Percentiles rank a stretch among this genome's conserved stretches.
Conservation (phyloP, 2,888 invertebrate genomes). For the Urechis unicinctus region DNA sequence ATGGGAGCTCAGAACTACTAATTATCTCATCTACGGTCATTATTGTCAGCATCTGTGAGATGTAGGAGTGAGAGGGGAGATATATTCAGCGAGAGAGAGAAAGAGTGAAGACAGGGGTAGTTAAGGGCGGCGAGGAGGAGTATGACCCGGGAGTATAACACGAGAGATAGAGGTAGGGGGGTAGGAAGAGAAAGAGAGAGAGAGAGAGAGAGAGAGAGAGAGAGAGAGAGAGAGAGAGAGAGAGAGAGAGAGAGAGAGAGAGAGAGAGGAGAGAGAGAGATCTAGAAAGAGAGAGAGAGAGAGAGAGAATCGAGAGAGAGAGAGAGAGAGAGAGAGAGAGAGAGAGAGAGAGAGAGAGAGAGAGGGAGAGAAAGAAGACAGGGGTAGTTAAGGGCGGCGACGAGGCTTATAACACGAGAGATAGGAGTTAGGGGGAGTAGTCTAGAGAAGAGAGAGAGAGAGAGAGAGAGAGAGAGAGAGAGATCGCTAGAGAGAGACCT, state of each 20-base stretch:
- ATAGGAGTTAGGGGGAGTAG: not conserved
- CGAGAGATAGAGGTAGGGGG: conserved; percentile 2
- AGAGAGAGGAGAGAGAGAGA: too few species aligned
- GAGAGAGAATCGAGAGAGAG: too few species aligned
- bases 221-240: conserved; percentile 5
- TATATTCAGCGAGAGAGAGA: not conserved
- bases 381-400: not conserved
- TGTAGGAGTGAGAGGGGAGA: not conserved
- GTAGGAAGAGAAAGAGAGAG: conserved; percentile 6
- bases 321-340: conserved; percentile 2
- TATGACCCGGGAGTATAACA: not conserved
- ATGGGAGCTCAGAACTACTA: too few species aligned
- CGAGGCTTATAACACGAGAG: not conserved
- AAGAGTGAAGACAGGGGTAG: not conserved
- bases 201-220: conserved; percentile 7
- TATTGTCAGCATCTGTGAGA: too few species aligned
- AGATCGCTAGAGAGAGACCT: not conserved
- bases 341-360: not conserved
- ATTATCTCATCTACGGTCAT: too few species aligned
- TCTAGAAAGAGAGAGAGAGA: too few species aligned
- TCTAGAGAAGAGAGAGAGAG: not conserved
- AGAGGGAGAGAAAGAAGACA: not conserved
- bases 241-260: not conserved
- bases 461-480: not conserved
- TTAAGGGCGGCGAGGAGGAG: not conserved